phyloP scores from a whole-genome alignment of 2,888 invertebrate genomes.

The Xylocampa areola region DNA sequence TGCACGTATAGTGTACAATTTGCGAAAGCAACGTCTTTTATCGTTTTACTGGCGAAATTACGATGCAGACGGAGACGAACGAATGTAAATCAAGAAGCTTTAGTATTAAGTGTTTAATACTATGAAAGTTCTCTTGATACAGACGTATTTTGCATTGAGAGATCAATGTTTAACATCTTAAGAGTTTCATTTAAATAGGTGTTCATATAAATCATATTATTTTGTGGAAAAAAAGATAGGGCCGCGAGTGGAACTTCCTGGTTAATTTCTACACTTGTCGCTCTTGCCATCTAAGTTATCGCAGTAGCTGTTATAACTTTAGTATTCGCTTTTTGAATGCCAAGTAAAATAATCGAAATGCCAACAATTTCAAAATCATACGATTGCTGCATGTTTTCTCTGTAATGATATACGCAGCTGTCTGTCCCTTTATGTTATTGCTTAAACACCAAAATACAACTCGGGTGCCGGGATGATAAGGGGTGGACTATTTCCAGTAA shows the following conservation, averaged over 20 bases:
- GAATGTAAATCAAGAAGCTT: conserved; percentile 47
- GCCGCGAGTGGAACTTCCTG: too few relatives aligned
- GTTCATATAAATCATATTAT: too few relatives aligned
- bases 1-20: conserved; percentile 31
- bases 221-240: too few relatives aligned
- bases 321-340: too few relatives aligned
- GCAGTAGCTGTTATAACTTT: too few relatives aligned
- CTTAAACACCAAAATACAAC: conserved; percentile 8
- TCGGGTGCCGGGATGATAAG: too few relatives aligned
- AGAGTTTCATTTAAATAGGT: background rate
- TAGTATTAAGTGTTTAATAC: conserved; percentile 23
- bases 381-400: background rate
- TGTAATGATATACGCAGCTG: background rate
- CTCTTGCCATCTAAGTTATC: too few relatives aligned
- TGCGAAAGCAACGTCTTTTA: conserved; percentile 43
- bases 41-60: conserved; percentile 21
- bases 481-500: conserved; percentile 6
- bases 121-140: conserved; percentile 27
- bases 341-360: too few relatives aligned
- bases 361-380: too few relatives aligned
- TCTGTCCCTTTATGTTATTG: background rate
- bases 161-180: conserved; percentile 12
- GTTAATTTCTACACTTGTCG: too few relatives aligned
- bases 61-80: conserved; percentile 29
- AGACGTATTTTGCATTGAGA: conserved; percentile 19